Percentiles rank a stretch among this genome's conserved stretches.
These are phyloP conservation scores for Oopsacas minuta DNA, from an alignment of 37 sponge, comb jelly and placozoan species.

Conservation along the genomic window DNA sequence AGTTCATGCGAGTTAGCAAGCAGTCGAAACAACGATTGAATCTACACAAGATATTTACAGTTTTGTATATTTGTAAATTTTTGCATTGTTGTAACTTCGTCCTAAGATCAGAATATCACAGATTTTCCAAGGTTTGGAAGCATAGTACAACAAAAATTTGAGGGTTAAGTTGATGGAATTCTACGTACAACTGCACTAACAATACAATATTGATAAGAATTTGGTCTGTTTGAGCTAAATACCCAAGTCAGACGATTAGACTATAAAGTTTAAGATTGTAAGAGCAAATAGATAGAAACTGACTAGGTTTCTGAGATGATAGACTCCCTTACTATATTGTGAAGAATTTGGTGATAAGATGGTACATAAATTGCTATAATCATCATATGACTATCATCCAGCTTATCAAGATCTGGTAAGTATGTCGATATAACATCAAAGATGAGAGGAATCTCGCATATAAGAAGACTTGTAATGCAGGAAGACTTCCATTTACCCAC, in stretches of 20 bases:
- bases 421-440: background rate
- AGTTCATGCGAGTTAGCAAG: background rate
- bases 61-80: background rate
- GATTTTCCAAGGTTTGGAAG: background rate
- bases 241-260: background rate
- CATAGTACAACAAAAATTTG: background rate
- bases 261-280: background rate
- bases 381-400: background rate
- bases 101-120: background rate
- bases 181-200: too few relatives aligned
- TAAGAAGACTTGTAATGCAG: background rate
- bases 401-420: background rate
- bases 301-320: background rate
- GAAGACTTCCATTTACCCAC: background rate
- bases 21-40: background rate
- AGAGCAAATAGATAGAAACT: background rate
- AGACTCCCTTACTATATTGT: background rate
- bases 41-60: background rate
- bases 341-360: background rate
- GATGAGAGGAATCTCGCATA: background rate
- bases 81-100: background rate
- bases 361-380: background rate
- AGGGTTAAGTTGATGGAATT: background rate
- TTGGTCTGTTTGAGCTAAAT: background rate
- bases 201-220: background rate